A percentile compares a stretch with the other conserved stretches of the same genome.
phyloP scores from a whole-genome alignment of 2,113 vertebrate species.

The Probosciger aterrimus region DNA sequence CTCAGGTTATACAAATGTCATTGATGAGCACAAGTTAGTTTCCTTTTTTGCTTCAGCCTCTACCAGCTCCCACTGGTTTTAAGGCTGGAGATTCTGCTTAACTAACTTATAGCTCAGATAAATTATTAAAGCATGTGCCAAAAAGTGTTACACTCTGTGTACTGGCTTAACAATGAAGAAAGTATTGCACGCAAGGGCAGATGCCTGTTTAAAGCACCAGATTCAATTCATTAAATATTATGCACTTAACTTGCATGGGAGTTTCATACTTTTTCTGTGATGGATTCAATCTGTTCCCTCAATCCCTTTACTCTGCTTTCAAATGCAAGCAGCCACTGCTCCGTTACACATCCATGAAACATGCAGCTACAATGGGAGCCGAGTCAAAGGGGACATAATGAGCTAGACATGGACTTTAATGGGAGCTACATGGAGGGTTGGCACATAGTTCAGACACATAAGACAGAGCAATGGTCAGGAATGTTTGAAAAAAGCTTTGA shows the following conservation, averaged over 20 bases:
- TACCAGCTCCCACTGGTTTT: not conserved
- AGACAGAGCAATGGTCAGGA: constrained; percentile 21
- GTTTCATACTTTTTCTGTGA: constrained; percentile 28
- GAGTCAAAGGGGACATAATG: not conserved
- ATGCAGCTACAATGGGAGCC: constrained; percentile 25
- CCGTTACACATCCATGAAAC: constrained; percentile 59
- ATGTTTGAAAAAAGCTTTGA: constrained; percentile 51
- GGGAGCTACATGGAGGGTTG: not conserved
- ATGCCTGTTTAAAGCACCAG: constrained; percentile 28
- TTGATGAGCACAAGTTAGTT: not conserved
- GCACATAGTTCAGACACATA: constrained; percentile 9
- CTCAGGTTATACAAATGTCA: constrained; percentile 3
- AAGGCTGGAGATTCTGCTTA: not conserved
- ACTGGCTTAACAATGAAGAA: constrained; percentile 29
- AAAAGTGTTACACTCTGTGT: constrained; percentile 5
- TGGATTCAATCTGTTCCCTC: constrained; percentile 47
- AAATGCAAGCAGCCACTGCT: constrained; percentile 24
- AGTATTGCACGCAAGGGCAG: constrained; percentile 24
- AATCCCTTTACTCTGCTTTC: not conserved
- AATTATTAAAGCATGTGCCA: constrained; percentile 52
- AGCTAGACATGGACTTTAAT: not conserved
- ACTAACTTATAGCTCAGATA: constrained; percentile 34
- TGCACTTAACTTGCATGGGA: constrained; percentile 25
- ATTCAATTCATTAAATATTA: constrained; percentile 40
- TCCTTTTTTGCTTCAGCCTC: not conserved